These are phyloP conservation scores for Gymnocheta viridis DNA, from an alignment of 2,888 invertebrate species.

Conservation along the genomic window DNA sequence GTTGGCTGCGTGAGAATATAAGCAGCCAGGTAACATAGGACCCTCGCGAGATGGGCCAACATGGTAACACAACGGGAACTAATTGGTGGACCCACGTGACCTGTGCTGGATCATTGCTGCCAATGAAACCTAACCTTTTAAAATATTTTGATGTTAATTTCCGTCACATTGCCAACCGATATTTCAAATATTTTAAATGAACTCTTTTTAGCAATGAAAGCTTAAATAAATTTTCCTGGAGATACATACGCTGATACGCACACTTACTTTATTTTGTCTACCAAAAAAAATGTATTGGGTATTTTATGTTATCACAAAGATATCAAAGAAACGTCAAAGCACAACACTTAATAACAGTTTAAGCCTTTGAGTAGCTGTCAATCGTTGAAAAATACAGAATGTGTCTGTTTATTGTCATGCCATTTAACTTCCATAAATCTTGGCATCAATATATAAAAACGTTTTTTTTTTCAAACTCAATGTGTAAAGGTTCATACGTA, in stretches of 20 bases:
- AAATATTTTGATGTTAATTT: too few relatives aligned
- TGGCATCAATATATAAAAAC: conserved; percentile 61
- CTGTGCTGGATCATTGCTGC: too few relatives aligned
- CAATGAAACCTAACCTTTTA: too few relatives aligned
- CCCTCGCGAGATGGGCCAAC: too few relatives aligned
- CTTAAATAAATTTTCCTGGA: not conserved
- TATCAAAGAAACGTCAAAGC: conserved; percentile 70
- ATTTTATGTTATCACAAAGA: conserved; percentile 73
- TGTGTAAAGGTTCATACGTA: conserved; percentile 25
- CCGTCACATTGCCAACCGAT: not conserved
- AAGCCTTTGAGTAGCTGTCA: conserved; percentile 77
- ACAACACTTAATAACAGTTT: conserved; percentile 76
- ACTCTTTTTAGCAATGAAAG: not conserved
- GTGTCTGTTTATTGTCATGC: conserved; percentile 70
- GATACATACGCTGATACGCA: not conserved
- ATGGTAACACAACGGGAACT: too few relatives aligned
- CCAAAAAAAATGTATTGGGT: not conserved
- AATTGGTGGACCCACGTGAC: too few relatives aligned
- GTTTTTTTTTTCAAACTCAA: conserved; percentile 40
- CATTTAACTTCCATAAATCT: conserved; percentile 70
- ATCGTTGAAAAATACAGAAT: conserved; percentile 73
- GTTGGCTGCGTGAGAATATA: too few relatives aligned
- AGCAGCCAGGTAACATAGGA: too few relatives aligned
- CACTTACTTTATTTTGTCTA: not conserved
- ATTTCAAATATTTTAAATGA: not conserved